Base-by-base conservation (phyloP, 2,888 invertebrate genomes). In the Magallana nippona region DNA sequence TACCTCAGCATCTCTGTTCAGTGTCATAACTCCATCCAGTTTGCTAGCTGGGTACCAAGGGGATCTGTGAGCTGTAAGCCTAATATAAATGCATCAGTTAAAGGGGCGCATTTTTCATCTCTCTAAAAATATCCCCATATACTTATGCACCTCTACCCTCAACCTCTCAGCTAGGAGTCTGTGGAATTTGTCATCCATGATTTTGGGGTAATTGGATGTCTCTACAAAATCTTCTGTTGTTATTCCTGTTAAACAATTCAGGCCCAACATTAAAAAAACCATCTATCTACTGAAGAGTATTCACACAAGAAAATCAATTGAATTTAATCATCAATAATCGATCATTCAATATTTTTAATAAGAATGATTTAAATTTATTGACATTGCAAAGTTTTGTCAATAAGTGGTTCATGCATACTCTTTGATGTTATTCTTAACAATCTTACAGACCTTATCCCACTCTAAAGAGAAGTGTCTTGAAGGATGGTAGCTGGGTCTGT, bases 31-130 rank as follows among this genome's bases (percentile, higher is more conserved):
- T 15, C 99, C 99, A 94, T 99, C 98, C 89, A 99, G 95, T 94
- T 98, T 96, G 10, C 98, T 97, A 0, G 99, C 97, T n/a, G n/a
- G n/a, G n/a, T 98, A 98, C 94, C 98, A 99, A n/a, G 98, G 98
- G 0, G 98, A 98, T 1, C 98, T 98, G 94, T 98, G 98, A 1
- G 98, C 99, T 0, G 98, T 96, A 94, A 98, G 99, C 89, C 98
- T 95, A 3, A 99, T 96, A 92, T 99, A 99, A 11, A 93, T 90
- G 44, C 8, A 44, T 44, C 44, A 10, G 0, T 44, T 8, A 44
- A 44, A 44, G 98, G 71, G 97, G 95, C 1, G 97, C 97, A 0
- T 98, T 97, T 81, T 94, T 93, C 94, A 98, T 98, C 19, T 99
- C 98, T 94, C 98, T 99, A 94, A 99, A 99, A 83, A 99, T 97